Percentiles rank a stretch among this genome's conserved stretches.
phyloP scores from a whole-genome alignment of 2,113 vertebrate species.

The Potamarius usumacintae region DNA sequence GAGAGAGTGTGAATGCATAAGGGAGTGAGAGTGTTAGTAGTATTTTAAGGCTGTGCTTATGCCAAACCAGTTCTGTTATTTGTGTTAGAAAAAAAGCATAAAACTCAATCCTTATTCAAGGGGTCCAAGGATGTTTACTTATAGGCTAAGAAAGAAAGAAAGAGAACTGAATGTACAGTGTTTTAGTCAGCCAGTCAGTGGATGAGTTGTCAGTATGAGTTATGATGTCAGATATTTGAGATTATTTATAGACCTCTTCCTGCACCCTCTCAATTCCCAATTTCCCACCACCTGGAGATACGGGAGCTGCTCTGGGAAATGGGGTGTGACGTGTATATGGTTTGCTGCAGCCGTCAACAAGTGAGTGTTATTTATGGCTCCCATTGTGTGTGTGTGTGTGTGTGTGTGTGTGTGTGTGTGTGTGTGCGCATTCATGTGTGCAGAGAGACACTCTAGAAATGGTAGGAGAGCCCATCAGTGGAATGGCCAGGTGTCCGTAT shows the following conservation, averaged over 20 bases:
- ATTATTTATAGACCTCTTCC: constrained; percentile 38
- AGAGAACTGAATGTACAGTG: neutral
- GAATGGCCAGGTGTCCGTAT: constrained; percentile 96
- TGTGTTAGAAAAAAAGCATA: constrained; percentile 9
- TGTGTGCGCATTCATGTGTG: constrained; percentile 44
- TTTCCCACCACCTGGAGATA: constrained; percentile 24
- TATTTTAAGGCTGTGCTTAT: neutral
- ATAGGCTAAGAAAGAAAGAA: neutral
- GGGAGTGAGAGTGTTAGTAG: constrained; percentile 1
- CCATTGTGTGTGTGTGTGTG: neutral
- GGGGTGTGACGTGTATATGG: constrained; percentile 32
- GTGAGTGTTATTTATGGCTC: constrained; percentile 37
- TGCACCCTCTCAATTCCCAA: constrained; percentile 23
- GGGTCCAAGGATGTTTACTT: neutral
- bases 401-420: constrained; percentile 32
- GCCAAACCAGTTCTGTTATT: neutral
- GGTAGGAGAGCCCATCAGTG: constrained; percentile 86
- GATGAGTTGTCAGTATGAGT: neutral
- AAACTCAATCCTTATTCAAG: neutral
- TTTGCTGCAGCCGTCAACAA: constrained; percentile 36
- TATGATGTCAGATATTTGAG: constrained; percentile 10
- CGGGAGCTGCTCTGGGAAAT: constrained; percentile 35
- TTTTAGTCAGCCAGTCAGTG: neutral
- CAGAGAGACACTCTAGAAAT: constrained; percentile 90
- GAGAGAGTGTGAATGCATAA: neutral